Base-by-base conservation (phyloP, 2,888 invertebrate species). In the Adelphocoris suturalis region DNA sequence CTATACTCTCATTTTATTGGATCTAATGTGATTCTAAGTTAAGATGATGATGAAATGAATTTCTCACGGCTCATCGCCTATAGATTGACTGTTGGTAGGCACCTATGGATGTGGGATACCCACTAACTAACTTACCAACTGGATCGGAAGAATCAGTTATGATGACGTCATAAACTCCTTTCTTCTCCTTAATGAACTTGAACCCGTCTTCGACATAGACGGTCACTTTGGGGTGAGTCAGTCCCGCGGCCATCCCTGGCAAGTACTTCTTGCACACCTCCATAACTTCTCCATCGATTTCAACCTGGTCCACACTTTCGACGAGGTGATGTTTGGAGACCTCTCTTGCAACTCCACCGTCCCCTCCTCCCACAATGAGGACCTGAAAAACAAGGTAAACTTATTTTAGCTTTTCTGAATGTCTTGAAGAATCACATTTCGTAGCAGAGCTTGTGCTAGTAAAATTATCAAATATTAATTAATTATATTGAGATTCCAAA, bases 131-230 rank as follows among this genome's bases (percentile, higher is more conserved):
- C 93, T 93, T 92, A 95, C 99, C 99, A 47, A 99, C 95, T 0
- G 99, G 99, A 94, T 99, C 99, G 68, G 99, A 98, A 91, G 99
- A 99, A 93, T 99, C 99, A 0, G 99, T 99, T 89, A 99, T 99
- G 91, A 99, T 98, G 76, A 99, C 97, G 94, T 99, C 99, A 93
- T 98, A 99, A 93, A 97, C 96, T 68, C 95, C 95, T 90, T 95
- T 95, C 93, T 98, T 97, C 86, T 96, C 95, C 92, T 97, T 96
- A 96, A 99, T 97, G 93, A 97, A 99, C 92, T 98, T 97, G 93
- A 98, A 98, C 0, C 99, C 99, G 93, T 99, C 99, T 0, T 97
- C 97, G 75, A 99, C 96, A 92, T 96, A 96, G 0, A 99, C 94
- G 0, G 95, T 96, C 27, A 99, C 93, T 93, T 99, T 99, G 0